These are phyloP conservation scores for Caenorhabditis afra DNA, from an alignment of 2,888 invertebrate genomes.

Conservation along the genomic window DNA sequence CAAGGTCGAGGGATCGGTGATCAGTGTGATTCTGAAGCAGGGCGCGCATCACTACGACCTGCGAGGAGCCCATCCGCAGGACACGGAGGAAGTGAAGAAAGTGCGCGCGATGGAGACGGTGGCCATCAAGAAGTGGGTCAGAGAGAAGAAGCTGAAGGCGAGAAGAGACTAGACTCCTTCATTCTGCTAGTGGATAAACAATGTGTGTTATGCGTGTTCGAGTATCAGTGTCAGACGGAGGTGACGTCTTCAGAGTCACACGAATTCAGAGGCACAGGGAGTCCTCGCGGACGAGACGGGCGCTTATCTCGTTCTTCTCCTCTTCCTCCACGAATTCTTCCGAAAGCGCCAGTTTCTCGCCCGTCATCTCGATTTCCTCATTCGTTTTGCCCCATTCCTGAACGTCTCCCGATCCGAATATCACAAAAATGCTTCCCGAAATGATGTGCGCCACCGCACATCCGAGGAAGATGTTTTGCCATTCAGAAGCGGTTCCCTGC, in stretches of 20 bases:
- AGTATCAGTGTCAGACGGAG: no score
- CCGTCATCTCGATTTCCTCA: slow-evolving; percentile 29
- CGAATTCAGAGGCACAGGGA: slow-evolving; percentile 27
- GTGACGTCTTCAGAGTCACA: no score
- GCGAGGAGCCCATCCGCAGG: slow-evolving; percentile 81
- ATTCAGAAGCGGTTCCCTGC: slow-evolving; percentile 61
- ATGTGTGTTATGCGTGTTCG: no score
- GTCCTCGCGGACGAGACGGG: slow-evolving; percentile 27
- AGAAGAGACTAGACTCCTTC: not conserved
- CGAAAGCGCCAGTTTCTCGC: slow-evolving; percentile 5
- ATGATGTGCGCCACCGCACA: slow-evolving; percentile 40
- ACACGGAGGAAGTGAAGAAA: slow-evolving; percentile 81
- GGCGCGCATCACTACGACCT: slow-evolving; percentile 83
- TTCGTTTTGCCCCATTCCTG: slow-evolving; percentile 64
- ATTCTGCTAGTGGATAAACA: not conserved
- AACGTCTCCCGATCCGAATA: slow-evolving; percentile 67
- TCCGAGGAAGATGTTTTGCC: slow-evolving; percentile 59
- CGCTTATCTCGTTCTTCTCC: slow-evolving; percentile 20
- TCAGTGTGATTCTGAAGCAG: slow-evolving; percentile 81
- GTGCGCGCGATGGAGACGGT: slow-evolving; percentile 70
- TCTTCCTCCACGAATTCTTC: slow-evolving; percentile 7
- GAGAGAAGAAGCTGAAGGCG: slow-evolving; percentile 48
- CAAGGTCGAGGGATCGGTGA: slow-evolving; percentile 72
- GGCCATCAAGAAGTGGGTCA: slow-evolving; percentile 72
- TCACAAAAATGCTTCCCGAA: slow-evolving; percentile 59